Base-by-base conservation (phyloP, 2,113 vertebrate genomes). In the Corythornis vintsioides region DNA sequence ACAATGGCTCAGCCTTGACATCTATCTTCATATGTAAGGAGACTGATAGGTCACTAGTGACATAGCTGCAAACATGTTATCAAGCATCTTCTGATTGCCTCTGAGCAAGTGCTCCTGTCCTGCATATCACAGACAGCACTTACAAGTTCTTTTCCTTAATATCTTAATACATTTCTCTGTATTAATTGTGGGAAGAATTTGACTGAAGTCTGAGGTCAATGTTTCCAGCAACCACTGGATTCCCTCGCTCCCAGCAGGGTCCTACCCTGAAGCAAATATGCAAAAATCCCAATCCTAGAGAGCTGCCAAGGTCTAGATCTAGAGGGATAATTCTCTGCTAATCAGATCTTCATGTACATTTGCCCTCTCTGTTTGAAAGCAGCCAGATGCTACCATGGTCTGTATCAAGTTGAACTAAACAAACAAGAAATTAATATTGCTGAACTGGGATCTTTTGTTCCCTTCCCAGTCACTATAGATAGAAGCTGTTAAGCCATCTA, bases 1-100 rank as follows among this genome's bases (percentile, higher is more conserved):
- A 80, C 48, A 93, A 53, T 67, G 69, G 80, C 89, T 93, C 65
- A 92, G 93, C 89, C 87, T 95, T 94, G 93, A 94, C 93, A 96
- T 89, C 92, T 77, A 75, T 91, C 91, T 95, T 92, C 63, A 59
- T 63, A 6, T 86, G 78, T 92, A 43, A 74, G 63, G 82, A 94
- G 94, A 79, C 48, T 66, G 87, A 83, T 93, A 84, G 93, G 89
- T 83, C 86, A 70, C 84, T 45, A 42, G 87, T 77, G 92, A 77
- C 70, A 78, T 10, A 72, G 78, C 86, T 82, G 83, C 50, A 81
- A 86, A 86, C 63, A 31, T 5, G 66, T 67, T 88, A 86, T 89
- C 81, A 67, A 88, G 56, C 73, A 72, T 86, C 91, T 85, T 86
- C 64, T 60, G 57, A 48, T 71, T 65, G 63, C 50, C 90, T 87